A percentile compares a stretch with the other conserved stretches of the same genome.
Evolutionary conservation across 2,888 invertebrate genomes (phyloP).

Genomic region (Leptinotarsa haldemani): DNA sequence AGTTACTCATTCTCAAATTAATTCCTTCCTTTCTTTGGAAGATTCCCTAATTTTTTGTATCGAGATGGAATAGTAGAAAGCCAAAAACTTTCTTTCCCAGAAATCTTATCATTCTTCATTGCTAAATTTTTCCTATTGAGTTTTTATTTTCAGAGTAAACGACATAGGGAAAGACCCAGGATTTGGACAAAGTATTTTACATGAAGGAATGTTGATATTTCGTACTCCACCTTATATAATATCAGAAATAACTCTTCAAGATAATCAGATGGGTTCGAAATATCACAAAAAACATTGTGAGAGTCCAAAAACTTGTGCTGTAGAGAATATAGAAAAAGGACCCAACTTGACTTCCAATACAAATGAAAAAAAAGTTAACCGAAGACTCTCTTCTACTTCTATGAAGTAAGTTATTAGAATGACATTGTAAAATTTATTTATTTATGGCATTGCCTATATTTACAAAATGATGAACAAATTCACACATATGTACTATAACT

Average conservation of each 20-base stretch:
- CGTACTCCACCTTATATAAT: constrained; percentile 90
- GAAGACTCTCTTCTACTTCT: constrained; percentile 75
- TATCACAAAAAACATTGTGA: constrained; percentile 45
- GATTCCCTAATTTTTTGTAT: no score
- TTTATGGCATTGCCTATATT: no score
- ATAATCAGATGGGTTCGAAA: constrained; percentile 63
- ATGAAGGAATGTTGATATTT: constrained; percentile 87
- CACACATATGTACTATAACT: no score
- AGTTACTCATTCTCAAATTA: no score
- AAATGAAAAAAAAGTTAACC: constrained; percentile 61
- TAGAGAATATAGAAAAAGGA: constrained; percentile 52
- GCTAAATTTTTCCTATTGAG: no score
- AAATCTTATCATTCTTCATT: no score
- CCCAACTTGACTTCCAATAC: constrained; percentile 61
- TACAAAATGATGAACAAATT: no score
- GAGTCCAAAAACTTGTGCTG: constrained; percentile 52
- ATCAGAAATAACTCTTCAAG: constrained; percentile 81
- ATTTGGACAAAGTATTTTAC: constrained; percentile 93
- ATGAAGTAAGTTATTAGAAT: constrained; percentile 64
- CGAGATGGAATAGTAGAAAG: no score
- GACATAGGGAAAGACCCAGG: constrained; percentile 86
- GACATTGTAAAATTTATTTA: constrained; percentile 23
- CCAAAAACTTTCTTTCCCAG: no score
- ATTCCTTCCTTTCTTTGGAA: no score
- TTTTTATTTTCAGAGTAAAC: constrained; percentile 71